Conservation (phyloP, 2,797 vertebrate genomes). For the Nasua narica region DNA sequence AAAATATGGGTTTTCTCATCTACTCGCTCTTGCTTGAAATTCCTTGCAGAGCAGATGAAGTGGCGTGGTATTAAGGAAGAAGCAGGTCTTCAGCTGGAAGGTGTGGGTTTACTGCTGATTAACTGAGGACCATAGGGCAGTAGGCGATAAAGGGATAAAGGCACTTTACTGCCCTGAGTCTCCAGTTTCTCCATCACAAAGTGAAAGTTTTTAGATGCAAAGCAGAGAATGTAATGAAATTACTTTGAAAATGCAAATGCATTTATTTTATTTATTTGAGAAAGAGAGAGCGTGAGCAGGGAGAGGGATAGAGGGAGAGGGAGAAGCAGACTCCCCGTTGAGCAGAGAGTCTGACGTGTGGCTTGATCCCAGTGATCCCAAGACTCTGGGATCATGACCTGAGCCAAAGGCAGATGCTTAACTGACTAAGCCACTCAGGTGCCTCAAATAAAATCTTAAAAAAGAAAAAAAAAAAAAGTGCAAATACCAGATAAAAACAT, state of each 20-base stretch:
- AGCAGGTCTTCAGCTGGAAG: not conserved
- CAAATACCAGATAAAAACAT: not conserved
- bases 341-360: not conserved
- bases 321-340: not conserved
- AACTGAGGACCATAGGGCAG: not conserved
- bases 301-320: not conserved
- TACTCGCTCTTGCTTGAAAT: not conserved
- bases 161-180: not conserved
- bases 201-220: not conserved
- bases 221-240: not conserved
- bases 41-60: not conserved
- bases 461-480: not conserved
- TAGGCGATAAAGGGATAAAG: not conserved
- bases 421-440: not conserved
- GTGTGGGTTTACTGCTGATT: not conserved
- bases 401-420: not conserved
- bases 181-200: not conserved
- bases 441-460: not conserved
- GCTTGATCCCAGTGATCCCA: not conserved
- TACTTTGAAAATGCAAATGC: not conserved
- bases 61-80: not conserved
- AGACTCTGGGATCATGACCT: not conserved
- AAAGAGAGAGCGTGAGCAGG: not conserved
- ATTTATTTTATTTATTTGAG: too few species aligned
- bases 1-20: not conserved